These are phyloP conservation scores for Leptopilina myrica DNA, from an alignment of 2,888 invertebrate genomes.

Conservation along the genomic window DNA sequence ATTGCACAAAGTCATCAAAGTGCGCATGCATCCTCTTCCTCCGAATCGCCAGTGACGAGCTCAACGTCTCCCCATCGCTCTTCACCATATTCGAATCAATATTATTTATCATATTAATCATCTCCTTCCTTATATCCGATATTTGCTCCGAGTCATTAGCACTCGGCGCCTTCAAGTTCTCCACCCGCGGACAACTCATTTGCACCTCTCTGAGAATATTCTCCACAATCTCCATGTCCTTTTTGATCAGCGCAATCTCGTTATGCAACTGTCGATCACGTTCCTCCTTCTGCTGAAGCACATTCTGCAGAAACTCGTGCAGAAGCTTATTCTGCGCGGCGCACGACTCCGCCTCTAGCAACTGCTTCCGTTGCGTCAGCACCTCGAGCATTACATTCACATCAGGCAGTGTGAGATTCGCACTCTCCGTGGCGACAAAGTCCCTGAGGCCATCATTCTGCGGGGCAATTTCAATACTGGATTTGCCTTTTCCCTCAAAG, in stretches of 20 bases:
- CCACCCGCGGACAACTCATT: conserved; percentile 79
- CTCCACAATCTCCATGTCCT: conserved; percentile 85
- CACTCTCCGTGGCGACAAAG: conserved; percentile 83
- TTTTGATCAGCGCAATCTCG: conserved; percentile 87
- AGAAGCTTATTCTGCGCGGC: conserved; percentile 89
- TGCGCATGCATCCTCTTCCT: conserved; percentile 89
- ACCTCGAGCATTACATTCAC: conserved; percentile 90
- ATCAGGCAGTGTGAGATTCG: conserved; percentile 86
- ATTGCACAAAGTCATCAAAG: conserved; percentile 92
- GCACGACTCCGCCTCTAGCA: conserved; percentile 88
- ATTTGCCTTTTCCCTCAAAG: conserved; percentile 56
- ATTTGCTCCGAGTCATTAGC: conserved; percentile 78
- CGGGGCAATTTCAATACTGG: conserved; percentile 50
- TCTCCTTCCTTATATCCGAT: conserved; percentile 79
- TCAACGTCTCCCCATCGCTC: conserved; percentile 59
- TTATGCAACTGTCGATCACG: conserved; percentile 82
- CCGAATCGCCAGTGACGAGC: conserved; percentile 81
- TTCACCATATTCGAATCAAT: conserved; percentile 78
- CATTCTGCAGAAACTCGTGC: conserved; percentile 88
- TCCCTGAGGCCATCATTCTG: conserved; percentile 77
- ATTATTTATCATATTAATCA: conserved; percentile 79
- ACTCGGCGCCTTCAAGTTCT: conserved; percentile 78
- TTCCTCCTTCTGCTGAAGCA: conserved; percentile 85
- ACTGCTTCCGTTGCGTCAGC: conserved; percentile 86
- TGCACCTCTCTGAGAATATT: conserved; percentile 81